phyloP scores from a whole-genome alignment of 2,113 vertebrate genomes.

The Corythornis cristatus region DNA sequence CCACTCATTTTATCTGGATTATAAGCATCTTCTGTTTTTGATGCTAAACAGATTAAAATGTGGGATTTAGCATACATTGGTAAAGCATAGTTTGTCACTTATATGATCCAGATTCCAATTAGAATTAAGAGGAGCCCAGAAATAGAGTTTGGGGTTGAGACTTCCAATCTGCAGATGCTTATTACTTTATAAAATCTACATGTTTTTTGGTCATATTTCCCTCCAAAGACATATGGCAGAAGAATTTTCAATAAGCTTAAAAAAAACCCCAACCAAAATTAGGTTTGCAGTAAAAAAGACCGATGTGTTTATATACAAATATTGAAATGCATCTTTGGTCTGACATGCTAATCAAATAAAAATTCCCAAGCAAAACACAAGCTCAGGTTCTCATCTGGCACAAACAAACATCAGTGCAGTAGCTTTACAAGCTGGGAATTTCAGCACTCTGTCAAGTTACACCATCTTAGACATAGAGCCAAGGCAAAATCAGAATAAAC shows the following conservation, averaged over 20 bases:
- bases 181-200: not conserved
- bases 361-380: not conserved
- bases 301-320: not conserved
- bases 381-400: not conserved
- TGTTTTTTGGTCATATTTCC: not conserved
- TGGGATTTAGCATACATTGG: not conserved
- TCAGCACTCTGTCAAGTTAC: not conserved
- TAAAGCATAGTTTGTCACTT: not conserved
- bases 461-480: not conserved
- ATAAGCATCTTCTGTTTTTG: not conserved
- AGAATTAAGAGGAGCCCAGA: not conserved
- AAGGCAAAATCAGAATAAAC: not conserved
- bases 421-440: not conserved
- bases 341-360: not conserved
- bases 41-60: not conserved
- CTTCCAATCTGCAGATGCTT: not conserved
- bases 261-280: not conserved
- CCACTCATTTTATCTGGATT: not conserved
- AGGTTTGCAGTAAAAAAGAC: not conserved
- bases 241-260: not conserved
- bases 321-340: not conserved
- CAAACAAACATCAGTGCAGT: not conserved
- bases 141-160: not conserved
- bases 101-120: not conserved
- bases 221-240: not conserved